Conservation (phyloP, 2,113 vertebrate genomes). For the Pimephales promelas region DNA sequence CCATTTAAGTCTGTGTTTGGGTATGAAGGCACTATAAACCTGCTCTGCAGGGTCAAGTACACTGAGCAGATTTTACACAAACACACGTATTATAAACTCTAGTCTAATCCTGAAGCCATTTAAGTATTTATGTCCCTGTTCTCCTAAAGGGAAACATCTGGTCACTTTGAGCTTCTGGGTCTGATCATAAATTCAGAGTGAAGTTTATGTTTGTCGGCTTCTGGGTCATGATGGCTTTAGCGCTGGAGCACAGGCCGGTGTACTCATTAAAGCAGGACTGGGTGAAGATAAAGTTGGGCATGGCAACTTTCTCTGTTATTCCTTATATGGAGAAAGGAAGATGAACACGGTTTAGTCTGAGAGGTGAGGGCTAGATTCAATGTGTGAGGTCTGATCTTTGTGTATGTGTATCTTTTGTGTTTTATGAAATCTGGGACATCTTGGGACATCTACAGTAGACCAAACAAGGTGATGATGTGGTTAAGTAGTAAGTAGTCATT, state of each 20-base stretch:
- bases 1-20: conserved; percentile 12
- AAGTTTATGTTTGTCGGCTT: conserved; percentile 22
- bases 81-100: conserved; percentile 21
- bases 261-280: conserved; percentile 35
- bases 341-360: background rate
- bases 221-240: conserved; percentile 17
- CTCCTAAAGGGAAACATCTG: conserved; percentile 47
- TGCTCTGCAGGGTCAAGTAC: conserved; percentile 24
- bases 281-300: background rate
- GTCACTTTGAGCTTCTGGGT: conserved; percentile 34
- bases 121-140: conserved; percentile 24
- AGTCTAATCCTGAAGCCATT: conserved; percentile 18
- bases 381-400: conserved; percentile 19
- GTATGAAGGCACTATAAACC: conserved; percentile 22
- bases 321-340: conserved; percentile 19
- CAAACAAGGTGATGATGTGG: conserved; percentile 5
- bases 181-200: conserved; percentile 20
- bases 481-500: background rate
- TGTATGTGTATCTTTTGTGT: background rate
- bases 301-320: background rate
- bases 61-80: conserved; percentile 27
- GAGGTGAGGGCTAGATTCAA: background rate
- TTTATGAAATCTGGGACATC: conserved; percentile 7
- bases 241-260: conserved; percentile 15
- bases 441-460: background rate